Percentiles rank a stretch among this genome's conserved stretches.
phyloP scores from a whole-genome alignment of 2,113 vertebrate species.

The Chionis minor region DNA sequence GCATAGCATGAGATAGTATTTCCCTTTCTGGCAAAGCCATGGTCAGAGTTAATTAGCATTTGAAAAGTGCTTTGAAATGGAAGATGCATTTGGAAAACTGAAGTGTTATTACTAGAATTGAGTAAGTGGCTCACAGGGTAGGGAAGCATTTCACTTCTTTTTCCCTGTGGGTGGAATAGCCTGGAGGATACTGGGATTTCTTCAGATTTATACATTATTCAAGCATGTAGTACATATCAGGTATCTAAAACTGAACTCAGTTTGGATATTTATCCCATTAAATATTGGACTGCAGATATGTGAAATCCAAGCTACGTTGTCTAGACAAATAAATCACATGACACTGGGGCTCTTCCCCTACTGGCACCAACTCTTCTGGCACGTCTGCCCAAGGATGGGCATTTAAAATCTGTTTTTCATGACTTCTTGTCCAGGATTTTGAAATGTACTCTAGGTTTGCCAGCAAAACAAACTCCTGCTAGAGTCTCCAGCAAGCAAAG shows the following conservation, averaged over 20 bases:
- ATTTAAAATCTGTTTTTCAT: conserved; percentile 39
- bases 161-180: neutral
- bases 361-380: neutral
- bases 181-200: neutral
- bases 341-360: neutral
- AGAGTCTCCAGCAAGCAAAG: neutral
- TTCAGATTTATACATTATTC: conserved; percentile 24
- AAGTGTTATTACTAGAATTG: neutral
- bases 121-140: neutral
- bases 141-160: neutral
- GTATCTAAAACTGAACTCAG: neutral
- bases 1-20: conserved; percentile 22
- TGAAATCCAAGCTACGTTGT: neutral
- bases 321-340: conserved; percentile 23
- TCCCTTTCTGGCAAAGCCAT: conserved; percentile 9
- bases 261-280: neutral
- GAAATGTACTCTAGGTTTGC: neutral
- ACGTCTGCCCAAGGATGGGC: neutral
- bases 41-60: conserved; percentile 26
- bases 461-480: conserved; percentile 17
- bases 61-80: conserved; percentile 59
- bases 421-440: neutral
- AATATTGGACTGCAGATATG: neutral
- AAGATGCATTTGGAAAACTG: conserved; percentile 27
- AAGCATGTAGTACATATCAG: neutral